These are phyloP conservation scores for Tromatobia lineatoria DNA, from an alignment of 2,888 invertebrate genomes.

Conservation along the genomic window DNA sequence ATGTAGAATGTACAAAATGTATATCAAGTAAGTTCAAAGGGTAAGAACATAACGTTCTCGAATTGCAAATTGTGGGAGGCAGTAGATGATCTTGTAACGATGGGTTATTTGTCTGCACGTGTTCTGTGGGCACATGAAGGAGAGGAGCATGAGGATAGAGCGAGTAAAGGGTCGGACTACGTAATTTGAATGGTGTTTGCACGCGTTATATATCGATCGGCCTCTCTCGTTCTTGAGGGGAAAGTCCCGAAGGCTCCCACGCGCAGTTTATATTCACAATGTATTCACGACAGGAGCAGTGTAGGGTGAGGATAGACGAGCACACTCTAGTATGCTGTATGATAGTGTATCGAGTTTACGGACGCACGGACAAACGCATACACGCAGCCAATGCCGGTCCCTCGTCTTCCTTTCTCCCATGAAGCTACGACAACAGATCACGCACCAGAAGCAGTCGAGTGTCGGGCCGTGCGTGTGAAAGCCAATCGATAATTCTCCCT, in stretches of 20 bases:
- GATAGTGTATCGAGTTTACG: not conserved
- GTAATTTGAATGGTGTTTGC: conserved; percentile 48
- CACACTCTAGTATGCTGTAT: not conserved
- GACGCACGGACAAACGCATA: not conserved
- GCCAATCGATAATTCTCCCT: conserved; percentile 50
- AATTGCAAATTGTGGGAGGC: not conserved
- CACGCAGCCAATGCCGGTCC: not conserved
- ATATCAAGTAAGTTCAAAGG: too few relatives aligned
- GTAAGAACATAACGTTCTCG: not conserved
- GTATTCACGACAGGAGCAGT: not conserved
- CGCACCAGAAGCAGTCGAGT: conserved; percentile 8
- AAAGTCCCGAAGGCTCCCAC: conserved; percentile 21
- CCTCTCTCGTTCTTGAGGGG: conserved; percentile 16
- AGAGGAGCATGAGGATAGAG: not conserved
- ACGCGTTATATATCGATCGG: conserved; percentile 44
- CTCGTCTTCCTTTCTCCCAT: not conserved
- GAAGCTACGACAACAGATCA: conserved; percentile 24
- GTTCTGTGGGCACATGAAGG: conserved; percentile 6
- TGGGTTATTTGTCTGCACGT: conserved; percentile 37
- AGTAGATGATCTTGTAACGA: conserved; percentile 23
- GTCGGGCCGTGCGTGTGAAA: conserved; percentile 35
- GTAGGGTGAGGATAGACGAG: conserved; percentile 1
- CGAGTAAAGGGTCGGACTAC: conserved; percentile 6
- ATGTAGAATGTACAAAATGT: too few relatives aligned
- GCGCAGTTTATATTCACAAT: conserved; percentile 24